phyloP scores from a whole-genome alignment of 23 tunicate species.

The Styela clava region DNA sequence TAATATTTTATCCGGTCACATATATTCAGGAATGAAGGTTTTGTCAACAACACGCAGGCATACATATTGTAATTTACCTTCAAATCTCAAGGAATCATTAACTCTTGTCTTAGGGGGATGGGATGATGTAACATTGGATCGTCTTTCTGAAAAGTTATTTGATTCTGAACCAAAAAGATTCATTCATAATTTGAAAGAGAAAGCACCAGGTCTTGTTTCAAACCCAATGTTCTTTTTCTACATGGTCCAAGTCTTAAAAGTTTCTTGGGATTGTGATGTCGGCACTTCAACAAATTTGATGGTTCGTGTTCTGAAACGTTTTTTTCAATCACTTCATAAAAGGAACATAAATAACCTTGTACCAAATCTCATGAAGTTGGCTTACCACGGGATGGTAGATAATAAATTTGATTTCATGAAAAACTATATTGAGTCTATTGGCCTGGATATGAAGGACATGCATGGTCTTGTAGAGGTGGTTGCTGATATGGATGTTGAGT shows the following conservation, averaged over 20 bases:
- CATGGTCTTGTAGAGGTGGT: not conserved
- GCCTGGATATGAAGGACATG: not conserved
- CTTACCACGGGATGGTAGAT: not conserved
- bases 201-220: not conserved
- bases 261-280: not conserved
- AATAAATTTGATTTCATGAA: not conserved
- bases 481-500: too few species aligned
- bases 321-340: not conserved
- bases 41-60: not conserved
- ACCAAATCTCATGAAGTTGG: not conserved
- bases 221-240: not conserved
- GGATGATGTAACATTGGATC: not conserved
- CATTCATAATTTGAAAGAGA: not conserved
- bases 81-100: not conserved
- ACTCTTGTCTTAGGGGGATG: not conserved
- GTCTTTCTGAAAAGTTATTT: not conserved
- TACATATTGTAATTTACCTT: not conserved
- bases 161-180: not conserved
- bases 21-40: too few species aligned
- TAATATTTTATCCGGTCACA: too few species aligned
- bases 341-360: not conserved
- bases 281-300: not conserved
- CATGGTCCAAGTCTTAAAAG: not conserved
- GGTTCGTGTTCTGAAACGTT: not conserved
- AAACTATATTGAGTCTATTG: not conserved